These are phyloP conservation scores for Sabatieria punctata DNA, from an alignment of 2,888 invertebrate genomes.

Conservation along the genomic window DNA sequence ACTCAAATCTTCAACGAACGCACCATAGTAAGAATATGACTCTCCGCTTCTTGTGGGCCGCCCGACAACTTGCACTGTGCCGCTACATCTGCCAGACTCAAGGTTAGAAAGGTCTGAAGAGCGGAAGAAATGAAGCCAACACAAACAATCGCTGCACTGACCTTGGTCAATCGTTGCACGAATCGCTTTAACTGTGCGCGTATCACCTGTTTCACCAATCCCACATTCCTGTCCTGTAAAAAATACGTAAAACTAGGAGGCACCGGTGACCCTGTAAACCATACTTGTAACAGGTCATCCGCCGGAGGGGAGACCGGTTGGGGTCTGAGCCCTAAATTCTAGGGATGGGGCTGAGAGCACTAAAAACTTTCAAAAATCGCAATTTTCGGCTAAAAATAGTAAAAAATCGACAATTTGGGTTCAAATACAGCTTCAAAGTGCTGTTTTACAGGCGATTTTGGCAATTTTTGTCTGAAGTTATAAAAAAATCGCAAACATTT, in stretches of 20 bases:
- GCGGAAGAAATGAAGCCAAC: conserved; percentile 7
- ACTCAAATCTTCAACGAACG: no score
- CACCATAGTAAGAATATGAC: conserved; percentile 85
- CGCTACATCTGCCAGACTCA: conserved; percentile 72
- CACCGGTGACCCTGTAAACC: neutral
- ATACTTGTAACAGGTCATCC: no score
- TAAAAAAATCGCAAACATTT: no score
- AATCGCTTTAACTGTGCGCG: conserved; percentile 82
- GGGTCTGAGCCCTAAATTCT: neutral
- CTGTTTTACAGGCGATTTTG: no score
- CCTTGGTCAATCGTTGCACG: conserved; percentile 79
- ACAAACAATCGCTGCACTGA: conserved; percentile 12
- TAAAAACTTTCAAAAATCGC: no score
- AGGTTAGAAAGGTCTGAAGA: conserved; percentile 58
- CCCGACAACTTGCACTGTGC: conserved; percentile 61
- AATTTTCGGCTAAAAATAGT: no score
- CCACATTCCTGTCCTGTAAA: conserved; percentile 41
- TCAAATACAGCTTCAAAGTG: no score
- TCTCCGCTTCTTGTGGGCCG: conserved; percentile 78
- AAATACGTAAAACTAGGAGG: conserved; percentile 3
- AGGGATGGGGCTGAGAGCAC: neutral
- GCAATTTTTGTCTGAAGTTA: no score
- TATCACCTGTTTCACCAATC: conserved; percentile 53
- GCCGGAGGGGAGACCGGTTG: neutral
- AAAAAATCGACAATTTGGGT: no score